A percentile compares a stretch with the other conserved stretches of the same genome.
These are phyloP conservation scores for Xyrauchen texanus DNA, from an alignment of 2,113 vertebrate species.

Conservation along the genomic window DNA sequence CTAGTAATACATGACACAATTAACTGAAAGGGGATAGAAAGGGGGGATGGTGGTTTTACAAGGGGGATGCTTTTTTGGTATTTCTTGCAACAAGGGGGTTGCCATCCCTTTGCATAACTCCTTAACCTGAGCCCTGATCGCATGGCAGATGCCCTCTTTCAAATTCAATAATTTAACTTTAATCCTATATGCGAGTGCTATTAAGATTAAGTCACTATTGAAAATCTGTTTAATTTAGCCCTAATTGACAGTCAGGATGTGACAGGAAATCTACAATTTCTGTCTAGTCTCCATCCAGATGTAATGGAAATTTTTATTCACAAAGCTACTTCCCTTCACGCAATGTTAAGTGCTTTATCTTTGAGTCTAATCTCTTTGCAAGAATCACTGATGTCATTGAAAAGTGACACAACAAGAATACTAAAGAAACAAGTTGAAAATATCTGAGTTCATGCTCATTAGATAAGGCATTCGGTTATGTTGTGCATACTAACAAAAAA, in stretches of 20 bases:
- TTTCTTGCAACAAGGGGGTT: too few species aligned
- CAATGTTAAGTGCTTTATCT: conserved; percentile 43
- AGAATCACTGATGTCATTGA: conserved; percentile 33
- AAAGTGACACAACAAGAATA: conserved; percentile 24
- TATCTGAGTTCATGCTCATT: background rate
- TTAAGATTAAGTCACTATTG: conserved; percentile 36
- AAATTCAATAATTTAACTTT: conserved; percentile 36
- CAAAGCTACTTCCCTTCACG: conserved; percentile 36
- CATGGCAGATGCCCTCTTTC: too few species aligned
- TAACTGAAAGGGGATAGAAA: too few species aligned
- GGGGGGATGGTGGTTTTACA: too few species aligned
- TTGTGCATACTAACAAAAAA: conserved; percentile 4
- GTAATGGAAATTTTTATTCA: conserved; percentile 35
- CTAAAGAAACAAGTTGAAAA: background rate
- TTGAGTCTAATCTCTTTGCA: conserved; percentile 26
- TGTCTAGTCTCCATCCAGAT: conserved; percentile 34
- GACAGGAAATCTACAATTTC: conserved; percentile 41
- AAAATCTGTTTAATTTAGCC: conserved; percentile 47
- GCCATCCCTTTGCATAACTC: too few species aligned
- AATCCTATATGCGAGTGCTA: conserved; percentile 36
- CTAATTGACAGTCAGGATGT: conserved; percentile 15
- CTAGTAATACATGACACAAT: too few species aligned
- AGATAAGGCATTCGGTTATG: conserved; percentile 1
- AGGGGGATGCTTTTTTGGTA: too few species aligned
- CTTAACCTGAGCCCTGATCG: too few species aligned